phyloP scores from a whole-genome alignment of 2,888 invertebrate species.

The Brassicogethes aeneus region DNA sequence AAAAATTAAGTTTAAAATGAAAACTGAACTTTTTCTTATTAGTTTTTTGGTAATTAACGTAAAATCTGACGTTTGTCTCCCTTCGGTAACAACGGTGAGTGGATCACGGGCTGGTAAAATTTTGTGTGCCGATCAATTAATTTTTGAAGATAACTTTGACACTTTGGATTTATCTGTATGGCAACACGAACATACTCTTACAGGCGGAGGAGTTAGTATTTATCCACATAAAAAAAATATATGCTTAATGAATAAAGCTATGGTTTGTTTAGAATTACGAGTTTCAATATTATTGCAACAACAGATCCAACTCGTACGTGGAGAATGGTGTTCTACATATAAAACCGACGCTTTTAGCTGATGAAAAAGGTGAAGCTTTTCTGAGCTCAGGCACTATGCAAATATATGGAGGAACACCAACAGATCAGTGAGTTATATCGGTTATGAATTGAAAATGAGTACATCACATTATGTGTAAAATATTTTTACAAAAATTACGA shows the following conservation, averaged over 20 bases:
- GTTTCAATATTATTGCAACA: slow-evolving; percentile 58
- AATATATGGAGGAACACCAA: slow-evolving; percentile 51
- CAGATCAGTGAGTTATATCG: slow-evolving; percentile 44
- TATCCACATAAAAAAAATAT: neutral
- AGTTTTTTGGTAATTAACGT: no score
- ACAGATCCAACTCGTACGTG: slow-evolving; percentile 53
- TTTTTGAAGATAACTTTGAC: no score
- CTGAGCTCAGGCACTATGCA: slow-evolving; percentile 46
- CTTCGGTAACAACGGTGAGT: no score
- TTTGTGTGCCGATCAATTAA: slow-evolving; percentile 50
- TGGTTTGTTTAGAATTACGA: slow-evolving; percentile 61
- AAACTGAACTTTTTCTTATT: no score
- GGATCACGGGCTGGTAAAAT: no score
- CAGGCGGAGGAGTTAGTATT: slow-evolving; percentile 53
- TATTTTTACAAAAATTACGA: no score
- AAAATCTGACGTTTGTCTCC: no score
- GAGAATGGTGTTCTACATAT: slow-evolving; percentile 48
- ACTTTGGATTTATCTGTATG: slow-evolving; percentile 50
- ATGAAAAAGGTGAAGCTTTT: slow-evolving; percentile 47
- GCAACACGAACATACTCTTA: slow-evolving; percentile 57
- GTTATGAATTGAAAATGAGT: no score
- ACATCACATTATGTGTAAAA: no score
- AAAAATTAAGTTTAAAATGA: no score
- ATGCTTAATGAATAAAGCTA: no score
- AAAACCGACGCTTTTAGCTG: slow-evolving; percentile 47